Evolutionary conservation across 2,797 vertebrate genomes (phyloP).

Genomic region (Novumbra hubbsi): DNA sequence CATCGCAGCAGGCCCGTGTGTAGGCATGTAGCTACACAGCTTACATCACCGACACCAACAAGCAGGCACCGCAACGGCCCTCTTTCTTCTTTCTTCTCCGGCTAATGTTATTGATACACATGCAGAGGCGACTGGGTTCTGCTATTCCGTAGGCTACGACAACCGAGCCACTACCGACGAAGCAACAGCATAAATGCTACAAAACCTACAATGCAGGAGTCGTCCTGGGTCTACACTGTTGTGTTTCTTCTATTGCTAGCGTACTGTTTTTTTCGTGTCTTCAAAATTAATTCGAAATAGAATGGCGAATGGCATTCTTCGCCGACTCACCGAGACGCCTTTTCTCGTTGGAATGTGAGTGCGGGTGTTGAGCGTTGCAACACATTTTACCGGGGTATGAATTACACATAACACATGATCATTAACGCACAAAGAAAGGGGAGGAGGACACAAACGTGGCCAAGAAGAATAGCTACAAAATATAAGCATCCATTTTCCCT

Average conservation of each 20-base stretch:
- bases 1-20: constrained; percentile 62
- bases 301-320: constrained; percentile 70
- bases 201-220: constrained; percentile 21
- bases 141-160: constrained; percentile 43
- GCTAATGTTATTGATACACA: constrained; percentile 75
- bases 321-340: constrained; percentile 64
- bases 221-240: constrained; percentile 23
- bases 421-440: constrained; percentile 66
- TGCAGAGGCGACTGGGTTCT: constrained; percentile 58
- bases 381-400: constrained; percentile 58
- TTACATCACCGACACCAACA: constrained; percentile 65
- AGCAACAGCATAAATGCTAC: constrained; percentile 52
- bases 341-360: constrained; percentile 66
- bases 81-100: constrained; percentile 63
- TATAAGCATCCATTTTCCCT: constrained; percentile 71
- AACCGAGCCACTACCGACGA: constrained; percentile 39
- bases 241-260: constrained; percentile 11
- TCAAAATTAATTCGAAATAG: constrained; percentile 50
- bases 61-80: constrained; percentile 63
- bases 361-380: constrained; percentile 55
- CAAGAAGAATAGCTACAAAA: constrained; percentile 59
- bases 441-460: constrained; percentile 63
- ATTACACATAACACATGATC: constrained; percentile 58
- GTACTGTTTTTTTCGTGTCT: constrained; percentile 55
- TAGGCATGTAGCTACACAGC: constrained; percentile 65